Percentiles rank a stretch among this genome's conserved stretches.
Conservation (phyloP, 2,113 vertebrate genomes). For the Climacteris rufus region DNA sequence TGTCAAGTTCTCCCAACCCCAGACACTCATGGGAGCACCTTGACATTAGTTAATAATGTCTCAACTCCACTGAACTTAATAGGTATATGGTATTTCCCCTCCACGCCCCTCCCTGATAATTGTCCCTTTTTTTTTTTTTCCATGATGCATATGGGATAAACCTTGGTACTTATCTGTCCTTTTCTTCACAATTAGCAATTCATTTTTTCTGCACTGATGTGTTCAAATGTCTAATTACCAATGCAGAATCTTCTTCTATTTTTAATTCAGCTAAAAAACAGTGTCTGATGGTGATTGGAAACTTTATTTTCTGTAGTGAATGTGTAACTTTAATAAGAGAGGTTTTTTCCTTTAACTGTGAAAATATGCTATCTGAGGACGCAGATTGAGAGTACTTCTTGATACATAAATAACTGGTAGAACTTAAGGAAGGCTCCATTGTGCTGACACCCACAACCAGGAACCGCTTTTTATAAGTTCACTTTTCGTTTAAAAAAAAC, state of each 20-base stretch:
- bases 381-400: not conserved
- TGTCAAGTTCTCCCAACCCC: not conserved
- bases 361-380: not conserved
- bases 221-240: not conserved
- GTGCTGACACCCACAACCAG: not conserved
- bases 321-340: not conserved
- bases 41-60: not conserved
- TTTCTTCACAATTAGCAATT: not conserved
- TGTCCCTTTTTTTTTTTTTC: not conserved
- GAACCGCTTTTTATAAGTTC: not conserved
- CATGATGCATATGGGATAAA: not conserved
- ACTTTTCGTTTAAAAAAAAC: not conserved
- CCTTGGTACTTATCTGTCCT: not conserved
- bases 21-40: not conserved
- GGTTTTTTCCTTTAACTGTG: not conserved
- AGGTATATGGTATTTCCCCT: not conserved
- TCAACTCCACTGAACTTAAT: not conserved
- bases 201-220: not conserved
- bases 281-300: not conserved
- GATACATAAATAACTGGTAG: not conserved
- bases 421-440: not conserved
- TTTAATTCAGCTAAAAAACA: not conserved
- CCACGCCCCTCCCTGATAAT: rapidly evolving
- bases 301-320: not conserved
- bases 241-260: not conserved